A percentile compares a stretch with the other conserved stretches of the same genome.
These are phyloP conservation scores for Drosophila percnosoma DNA, from an alignment of 2,888 invertebrate species.

Conservation along the genomic window DNA sequence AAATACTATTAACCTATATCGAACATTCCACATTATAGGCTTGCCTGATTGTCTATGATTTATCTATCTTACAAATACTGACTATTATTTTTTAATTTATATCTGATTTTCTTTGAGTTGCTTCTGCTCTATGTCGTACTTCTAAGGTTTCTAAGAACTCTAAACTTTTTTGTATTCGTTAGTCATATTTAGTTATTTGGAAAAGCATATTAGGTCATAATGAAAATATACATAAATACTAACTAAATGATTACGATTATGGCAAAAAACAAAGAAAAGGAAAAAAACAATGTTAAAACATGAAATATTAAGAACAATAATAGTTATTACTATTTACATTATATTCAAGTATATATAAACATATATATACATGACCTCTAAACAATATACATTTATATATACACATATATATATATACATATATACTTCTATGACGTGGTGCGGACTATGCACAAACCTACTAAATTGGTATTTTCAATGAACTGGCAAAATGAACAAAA, in stretches of 20 bases:
- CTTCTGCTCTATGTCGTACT: conserved; percentile 33
- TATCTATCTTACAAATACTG: conserved; percentile 6
- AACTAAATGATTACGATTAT: conserved; percentile 64
- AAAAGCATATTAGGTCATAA: conserved; percentile 71
- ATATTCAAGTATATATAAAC: conserved; percentile 77
- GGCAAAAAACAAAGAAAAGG: conserved; percentile 53
- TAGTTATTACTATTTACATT: conserved; percentile 85
- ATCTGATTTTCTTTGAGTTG: conserved; percentile 22
- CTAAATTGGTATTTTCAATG: conserved; percentile 61
- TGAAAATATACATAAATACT: conserved; percentile 75
- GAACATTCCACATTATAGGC: conserved; percentile 45
- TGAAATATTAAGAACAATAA: conserved; percentile 85
- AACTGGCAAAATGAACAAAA: conserved; percentile 22
- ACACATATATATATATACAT: conserved; percentile 43
- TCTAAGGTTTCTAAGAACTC: conserved; percentile 67
- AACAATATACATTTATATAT: conserved; percentile 64
- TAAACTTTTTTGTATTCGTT: conserved; percentile 35
- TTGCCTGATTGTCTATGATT: not conserved
- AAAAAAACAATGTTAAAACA: conserved; percentile 72
- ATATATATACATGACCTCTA: conserved; percentile 53
- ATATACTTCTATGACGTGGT: conserved; percentile 67
- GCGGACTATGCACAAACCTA: conserved; percentile 63
- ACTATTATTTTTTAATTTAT: conserved; percentile 13
- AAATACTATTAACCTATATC: conserved; percentile 52
- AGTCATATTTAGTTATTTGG: conserved; percentile 51